Evolutionary conservation across 2,888 invertebrate species (phyloP), one percentile per base, ranked within the genome.

Genomic region (Thysanoteuthis rhombus): DNA sequence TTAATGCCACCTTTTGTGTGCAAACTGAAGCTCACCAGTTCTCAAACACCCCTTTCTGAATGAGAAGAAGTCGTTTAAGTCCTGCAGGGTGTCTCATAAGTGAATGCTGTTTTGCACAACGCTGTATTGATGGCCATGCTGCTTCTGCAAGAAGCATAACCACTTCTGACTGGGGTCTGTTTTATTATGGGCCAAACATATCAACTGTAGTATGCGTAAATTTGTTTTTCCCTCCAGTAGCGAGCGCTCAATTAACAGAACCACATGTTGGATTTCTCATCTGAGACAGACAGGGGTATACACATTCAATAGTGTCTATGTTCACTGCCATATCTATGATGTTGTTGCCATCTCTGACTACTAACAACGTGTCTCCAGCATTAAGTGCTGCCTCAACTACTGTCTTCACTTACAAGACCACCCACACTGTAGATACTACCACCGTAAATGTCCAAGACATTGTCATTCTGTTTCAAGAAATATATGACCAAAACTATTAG

Each of bases 201-300:
- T 75, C 75, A 75, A 75, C 75, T 75, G 75, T 75, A n/a, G 75
- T 75, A 75, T 36, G n/a, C 19, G 36, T 75, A n/a, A 75, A 75
- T 75, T 75, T 75, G n/a, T n/a, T 75, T 75, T 75, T 36, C 36
- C 75, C 36, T 36, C 75, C 16, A 75, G 75, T 75, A 4, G 16
- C 36, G 16, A 36, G 36, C 75, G 36, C 75, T 75, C 75, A 75
- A 75, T 75, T 75, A 75, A 75, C 75, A n/a, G 75, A 75, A 75
- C 75, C 75, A 75, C 75, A 75, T 75, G 75, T 75, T 75, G 75
- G 75, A 75, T 75, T 75, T 75, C 75, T 75, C 75, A 75, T 75
- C n/a, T 36, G n/a, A 75, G 22, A 36, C n/a, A n/a, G 36, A 75
- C 75, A 36, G 10, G 2, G 4, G 4, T n/a, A 75, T 36, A n/a